Conservation (phyloP, 2,888 invertebrate species). For the Leucozona laternaria region DNA sequence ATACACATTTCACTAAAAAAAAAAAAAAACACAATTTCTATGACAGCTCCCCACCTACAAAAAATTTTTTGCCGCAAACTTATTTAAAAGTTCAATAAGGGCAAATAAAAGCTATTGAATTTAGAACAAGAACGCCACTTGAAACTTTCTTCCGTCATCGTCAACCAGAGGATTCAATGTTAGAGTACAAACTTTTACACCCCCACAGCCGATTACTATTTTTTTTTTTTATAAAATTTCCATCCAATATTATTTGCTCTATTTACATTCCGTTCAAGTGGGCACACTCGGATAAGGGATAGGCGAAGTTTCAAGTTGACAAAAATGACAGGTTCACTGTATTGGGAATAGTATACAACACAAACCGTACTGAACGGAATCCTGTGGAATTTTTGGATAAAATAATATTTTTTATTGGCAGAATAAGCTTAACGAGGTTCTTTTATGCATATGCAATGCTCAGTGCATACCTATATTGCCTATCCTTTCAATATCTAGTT, state of each 20-base stretch:
- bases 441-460: not conserved
- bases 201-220: constrained; percentile 43
- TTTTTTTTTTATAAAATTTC: constrained; percentile 42
- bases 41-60: not conserved
- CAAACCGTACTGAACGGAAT: not conserved
- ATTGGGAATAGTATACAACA: not conserved
- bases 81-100: constrained; percentile 60
- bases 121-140: constrained; percentile 58
- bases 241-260: constrained; percentile 13
- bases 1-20: not conserved
- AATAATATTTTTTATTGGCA: not conserved
- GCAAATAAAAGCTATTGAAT: constrained; percentile 60
- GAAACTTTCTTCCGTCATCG: constrained; percentile 55
- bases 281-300: not conserved
- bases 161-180: constrained; percentile 33
- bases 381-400: not conserved
- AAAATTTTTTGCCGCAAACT: constrained; percentile 28
- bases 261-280: constrained; percentile 27
- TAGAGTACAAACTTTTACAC: constrained; percentile 56
- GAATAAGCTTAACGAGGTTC: not conserved
- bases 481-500: not conserved
- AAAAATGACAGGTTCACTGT: constrained; percentile 1
- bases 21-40: not conserved
- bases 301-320: constrained; percentile 22
- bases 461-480: not conserved